phyloP scores from a whole-genome alignment of 2,888 invertebrate genomes.

The Muschampia plurimacula region DNA sequence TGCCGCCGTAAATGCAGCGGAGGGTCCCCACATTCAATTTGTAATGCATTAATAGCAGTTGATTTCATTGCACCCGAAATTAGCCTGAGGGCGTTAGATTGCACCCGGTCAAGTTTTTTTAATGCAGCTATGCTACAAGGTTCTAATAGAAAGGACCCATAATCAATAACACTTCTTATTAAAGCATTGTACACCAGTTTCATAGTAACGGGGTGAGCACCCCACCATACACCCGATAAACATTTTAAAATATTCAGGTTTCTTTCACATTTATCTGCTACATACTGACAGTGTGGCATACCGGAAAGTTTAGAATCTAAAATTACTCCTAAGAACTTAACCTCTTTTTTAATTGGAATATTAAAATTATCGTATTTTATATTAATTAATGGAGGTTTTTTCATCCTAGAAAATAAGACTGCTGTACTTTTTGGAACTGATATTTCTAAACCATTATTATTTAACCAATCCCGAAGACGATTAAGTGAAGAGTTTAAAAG shows the following conservation, averaged over 20 bases:
- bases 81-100: constrained; percentile 7
- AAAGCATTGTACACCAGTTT: constrained; percentile 46
- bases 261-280: neutral
- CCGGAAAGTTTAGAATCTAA: neutral
- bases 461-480: too few relatives aligned
- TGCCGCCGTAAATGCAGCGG: constrained; percentile 20
- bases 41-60: constrained; percentile 41
- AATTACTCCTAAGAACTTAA: neutral
- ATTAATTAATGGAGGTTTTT: too few relatives aligned
- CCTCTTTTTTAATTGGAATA: neutral
- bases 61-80: constrained; percentile 14
- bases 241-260: neutral
- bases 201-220: constrained; percentile 42
- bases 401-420: too few relatives aligned
- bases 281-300: neutral
- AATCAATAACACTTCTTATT: constrained; percentile 40
- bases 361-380: too few relatives aligned
- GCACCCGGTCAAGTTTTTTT: neutral
- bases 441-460: too few relatives aligned
- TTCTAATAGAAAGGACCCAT: constrained; percentile 4
- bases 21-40: constrained; percentile 30
- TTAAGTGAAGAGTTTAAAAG: too few relatives aligned
- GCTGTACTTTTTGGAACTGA: too few relatives aligned
- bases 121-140: neutral
- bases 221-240: constrained; percentile 33